phyloP scores from a whole-genome alignment of 2,888 invertebrate species.

The Litoditis marina region DNA sequence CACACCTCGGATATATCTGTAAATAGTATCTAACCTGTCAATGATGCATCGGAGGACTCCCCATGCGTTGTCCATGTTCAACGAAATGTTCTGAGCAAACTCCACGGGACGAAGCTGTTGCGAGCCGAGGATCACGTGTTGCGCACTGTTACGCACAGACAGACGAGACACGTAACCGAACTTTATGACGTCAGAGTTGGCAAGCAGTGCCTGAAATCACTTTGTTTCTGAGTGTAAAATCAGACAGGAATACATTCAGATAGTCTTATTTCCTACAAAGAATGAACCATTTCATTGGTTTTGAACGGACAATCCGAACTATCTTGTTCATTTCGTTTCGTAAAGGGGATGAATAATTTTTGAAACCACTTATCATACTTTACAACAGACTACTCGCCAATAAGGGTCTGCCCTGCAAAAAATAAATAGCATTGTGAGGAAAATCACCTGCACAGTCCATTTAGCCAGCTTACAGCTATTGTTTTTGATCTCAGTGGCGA shows the following conservation, averaged over 20 bases:
- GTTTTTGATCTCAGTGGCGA: constrained; percentile 95
- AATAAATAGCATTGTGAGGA: constrained; percentile 63
- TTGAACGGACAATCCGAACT: too few relatives aligned
- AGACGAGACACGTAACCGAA: constrained; percentile 97
- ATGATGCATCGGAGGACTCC: constrained; percentile 90
- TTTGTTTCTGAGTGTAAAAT: background rate
- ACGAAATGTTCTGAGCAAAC: constrained; percentile 95
- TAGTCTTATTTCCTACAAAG: too few relatives aligned
- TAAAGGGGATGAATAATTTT: background rate
- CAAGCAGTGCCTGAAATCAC: constrained; percentile 72
- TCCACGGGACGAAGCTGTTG: constrained; percentile 97
- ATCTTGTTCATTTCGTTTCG: too few relatives aligned
- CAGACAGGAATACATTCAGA: too few relatives aligned
- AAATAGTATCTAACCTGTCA: constrained; percentile 70
- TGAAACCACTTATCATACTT: too few relatives aligned
- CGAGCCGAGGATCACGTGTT: constrained; percentile 68
- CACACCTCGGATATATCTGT: too few relatives aligned
- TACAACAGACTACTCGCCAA: too few relatives aligned
- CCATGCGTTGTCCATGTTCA: constrained; percentile 99
- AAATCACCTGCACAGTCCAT: constrained; percentile 78
- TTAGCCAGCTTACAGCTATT: constrained; percentile 99
- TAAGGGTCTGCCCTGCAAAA: background rate
- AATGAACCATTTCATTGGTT: too few relatives aligned
- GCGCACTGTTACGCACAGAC: constrained; percentile 86
- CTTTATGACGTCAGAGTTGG: constrained; percentile 94